phyloP scores from a whole-genome alignment of 2,113 vertebrate genomes.

The Prolemur simus region DNA sequence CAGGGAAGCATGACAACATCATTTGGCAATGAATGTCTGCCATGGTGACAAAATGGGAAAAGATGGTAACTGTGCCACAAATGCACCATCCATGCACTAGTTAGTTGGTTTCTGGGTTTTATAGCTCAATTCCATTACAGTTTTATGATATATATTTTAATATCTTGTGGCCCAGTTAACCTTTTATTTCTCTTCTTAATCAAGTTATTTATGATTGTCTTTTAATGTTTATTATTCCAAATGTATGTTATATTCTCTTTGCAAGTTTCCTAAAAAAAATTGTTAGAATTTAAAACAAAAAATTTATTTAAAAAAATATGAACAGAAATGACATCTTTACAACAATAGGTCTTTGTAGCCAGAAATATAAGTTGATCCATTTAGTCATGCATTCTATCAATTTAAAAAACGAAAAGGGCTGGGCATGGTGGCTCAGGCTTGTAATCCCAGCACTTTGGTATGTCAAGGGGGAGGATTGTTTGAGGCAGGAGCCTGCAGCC shows the following conservation, averaged over 20 bases:
- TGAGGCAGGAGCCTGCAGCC: too few species aligned
- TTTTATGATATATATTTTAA: background rate
- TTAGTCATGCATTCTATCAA: background rate
- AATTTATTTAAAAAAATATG: conserved; percentile 23
- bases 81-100: background rate
- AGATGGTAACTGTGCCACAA: background rate
- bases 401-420: background rate
- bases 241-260: conserved; percentile 2
- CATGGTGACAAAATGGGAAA: background rate
- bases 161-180: background rate
- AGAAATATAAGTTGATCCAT: background rate
- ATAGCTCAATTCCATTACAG: background rate
- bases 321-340: conserved; percentile 16
- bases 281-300: background rate
- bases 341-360: background rate
- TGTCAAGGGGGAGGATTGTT: too few species aligned
- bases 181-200: conserved; percentile 30
- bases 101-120: background rate
- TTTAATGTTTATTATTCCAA: background rate
- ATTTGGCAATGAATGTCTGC: background rate
- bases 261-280: background rate
- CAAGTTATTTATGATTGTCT: conserved; percentile 4
- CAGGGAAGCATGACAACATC: background rate
- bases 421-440: too few species aligned
- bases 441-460: too few species aligned